Evolutionary conservation across 2,113 vertebrate genomes (phyloP).

Genomic region (Salvelinus fontinalis): DNA sequence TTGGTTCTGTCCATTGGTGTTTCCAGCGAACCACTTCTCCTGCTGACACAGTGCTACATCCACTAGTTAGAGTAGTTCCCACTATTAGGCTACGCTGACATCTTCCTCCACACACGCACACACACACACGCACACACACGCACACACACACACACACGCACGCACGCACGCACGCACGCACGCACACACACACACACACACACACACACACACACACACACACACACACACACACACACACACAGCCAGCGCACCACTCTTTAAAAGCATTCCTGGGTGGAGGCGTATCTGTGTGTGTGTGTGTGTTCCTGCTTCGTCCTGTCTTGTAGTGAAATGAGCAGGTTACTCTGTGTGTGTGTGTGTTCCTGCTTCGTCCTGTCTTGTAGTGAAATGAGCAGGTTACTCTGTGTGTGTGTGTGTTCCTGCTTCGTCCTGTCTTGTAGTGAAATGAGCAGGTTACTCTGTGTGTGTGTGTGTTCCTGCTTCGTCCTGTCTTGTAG

Average conservation of each 20-base stretch:
- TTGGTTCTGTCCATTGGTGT: conserved; percentile 33
- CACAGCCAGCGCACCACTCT: conserved; percentile 24
- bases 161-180: too few relatives aligned
- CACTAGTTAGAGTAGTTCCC: conserved; percentile 64
- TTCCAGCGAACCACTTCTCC: conserved; percentile 28
- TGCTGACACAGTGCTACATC: conserved; percentile 29
- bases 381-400: conserved; percentile 46
- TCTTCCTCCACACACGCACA: conserved; percentile 39
- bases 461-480: conserved; percentile 2
- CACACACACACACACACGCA: too few relatives aligned
- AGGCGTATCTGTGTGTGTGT: conserved; percentile 34
- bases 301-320: conserved; percentile 28
- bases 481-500: conserved; percentile 46
- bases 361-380: conserved; percentile 38
- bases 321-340: conserved; percentile 51
- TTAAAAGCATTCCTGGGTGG: conserved; percentile 71
- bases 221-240: too few relatives aligned
- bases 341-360: not conserved
- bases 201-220: too few relatives aligned
- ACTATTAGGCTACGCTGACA: conserved; percentile 51
- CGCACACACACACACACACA: too few relatives aligned
- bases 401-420: conserved; percentile 3
- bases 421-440: conserved; percentile 45
- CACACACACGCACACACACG: too few relatives aligned
- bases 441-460: conserved; percentile 33